Conservation (phyloP, 2,888 invertebrate genomes). For the Agrotis puta region DNA sequence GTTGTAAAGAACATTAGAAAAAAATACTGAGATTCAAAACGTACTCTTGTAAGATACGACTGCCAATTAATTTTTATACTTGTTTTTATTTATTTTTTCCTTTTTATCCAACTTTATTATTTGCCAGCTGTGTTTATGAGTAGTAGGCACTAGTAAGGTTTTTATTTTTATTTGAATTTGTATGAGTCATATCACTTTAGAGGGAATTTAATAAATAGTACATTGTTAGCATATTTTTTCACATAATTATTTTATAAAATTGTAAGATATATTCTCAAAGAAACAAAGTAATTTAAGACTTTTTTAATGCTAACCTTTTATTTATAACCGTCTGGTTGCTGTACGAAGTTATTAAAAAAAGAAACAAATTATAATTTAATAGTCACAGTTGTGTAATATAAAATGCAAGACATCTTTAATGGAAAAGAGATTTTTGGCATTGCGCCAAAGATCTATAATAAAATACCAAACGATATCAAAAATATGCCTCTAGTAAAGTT, state of each 20-base stretch:
- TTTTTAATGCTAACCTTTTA: neutral
- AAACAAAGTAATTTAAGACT: neutral
- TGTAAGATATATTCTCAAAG: neutral
- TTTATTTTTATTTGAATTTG: too few relatives aligned
- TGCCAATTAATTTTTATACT: neutral
- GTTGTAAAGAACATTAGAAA: neutral
- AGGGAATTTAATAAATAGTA: neutral
- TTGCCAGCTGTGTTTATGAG: neutral
- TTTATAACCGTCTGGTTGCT: neutral
- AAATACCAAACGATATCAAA: too few relatives aligned
- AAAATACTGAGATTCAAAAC: neutral
- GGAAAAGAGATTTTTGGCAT: too few relatives aligned
- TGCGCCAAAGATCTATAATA: too few relatives aligned
- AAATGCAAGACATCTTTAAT: too few relatives aligned
- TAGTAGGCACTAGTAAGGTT: neutral
- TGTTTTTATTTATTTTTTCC: neutral
- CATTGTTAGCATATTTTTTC: neutral
- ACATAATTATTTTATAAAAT: neutral
- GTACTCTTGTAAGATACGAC: neutral
- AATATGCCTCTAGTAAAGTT: too few relatives aligned
- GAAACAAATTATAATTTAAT: neutral
- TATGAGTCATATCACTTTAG: neutral
- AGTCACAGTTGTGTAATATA: too few relatives aligned
- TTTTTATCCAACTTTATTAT: slow-evolving; percentile 6
- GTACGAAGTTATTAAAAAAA: neutral